Evolutionary conservation across 2,113 vertebrate species (phyloP).

Genomic region (Apaloderma vittatum): DNA sequence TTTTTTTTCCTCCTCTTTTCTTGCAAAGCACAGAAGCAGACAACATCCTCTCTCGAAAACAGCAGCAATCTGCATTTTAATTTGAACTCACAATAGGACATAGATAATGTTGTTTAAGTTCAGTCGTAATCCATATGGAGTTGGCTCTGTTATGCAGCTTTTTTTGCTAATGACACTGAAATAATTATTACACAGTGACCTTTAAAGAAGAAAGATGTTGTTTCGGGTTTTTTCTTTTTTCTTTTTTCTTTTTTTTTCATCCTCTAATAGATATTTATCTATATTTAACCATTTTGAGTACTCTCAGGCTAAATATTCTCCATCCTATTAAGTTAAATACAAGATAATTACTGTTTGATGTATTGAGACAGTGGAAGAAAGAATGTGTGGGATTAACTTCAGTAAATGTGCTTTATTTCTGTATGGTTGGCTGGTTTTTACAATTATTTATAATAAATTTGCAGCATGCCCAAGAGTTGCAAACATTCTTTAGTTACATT

Average conservation of each 20-base stretch:
- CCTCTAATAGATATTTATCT: not conserved
- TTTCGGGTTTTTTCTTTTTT: no score
- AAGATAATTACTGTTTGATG: slow-evolving; percentile 50
- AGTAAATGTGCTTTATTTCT: slow-evolving; percentile 45
- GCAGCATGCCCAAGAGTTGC: slow-evolving; percentile 12
- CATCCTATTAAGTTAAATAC: slow-evolving; percentile 9
- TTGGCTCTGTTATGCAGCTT: not conserved
- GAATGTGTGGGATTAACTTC: slow-evolving; percentile 62
- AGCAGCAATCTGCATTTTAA: slow-evolving; percentile 8
- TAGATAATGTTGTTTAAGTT: not conserved
- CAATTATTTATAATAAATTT: slow-evolving; percentile 71
- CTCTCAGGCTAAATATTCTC: slow-evolving; percentile 36
- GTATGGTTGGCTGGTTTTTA: slow-evolving; percentile 25
- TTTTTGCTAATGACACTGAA: not conserved
- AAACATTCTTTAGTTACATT: slow-evolving; percentile 58
- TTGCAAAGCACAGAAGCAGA: not conserved
- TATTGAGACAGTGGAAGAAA: slow-evolving; percentile 53
- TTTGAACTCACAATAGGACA: not conserved
- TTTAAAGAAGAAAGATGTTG: slow-evolving; percentile 7
- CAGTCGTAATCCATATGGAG: not conserved
- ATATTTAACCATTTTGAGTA: slow-evolving; percentile 21
- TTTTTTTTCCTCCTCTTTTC: not conserved
- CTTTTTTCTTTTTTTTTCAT: not conserved
- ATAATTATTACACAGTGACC: not conserved
- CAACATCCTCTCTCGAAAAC: not conserved